These are phyloP conservation scores for Camelus dromedarius DNA, from an alignment of 2,113 vertebrate genomes.

Conservation along the genomic window DNA sequence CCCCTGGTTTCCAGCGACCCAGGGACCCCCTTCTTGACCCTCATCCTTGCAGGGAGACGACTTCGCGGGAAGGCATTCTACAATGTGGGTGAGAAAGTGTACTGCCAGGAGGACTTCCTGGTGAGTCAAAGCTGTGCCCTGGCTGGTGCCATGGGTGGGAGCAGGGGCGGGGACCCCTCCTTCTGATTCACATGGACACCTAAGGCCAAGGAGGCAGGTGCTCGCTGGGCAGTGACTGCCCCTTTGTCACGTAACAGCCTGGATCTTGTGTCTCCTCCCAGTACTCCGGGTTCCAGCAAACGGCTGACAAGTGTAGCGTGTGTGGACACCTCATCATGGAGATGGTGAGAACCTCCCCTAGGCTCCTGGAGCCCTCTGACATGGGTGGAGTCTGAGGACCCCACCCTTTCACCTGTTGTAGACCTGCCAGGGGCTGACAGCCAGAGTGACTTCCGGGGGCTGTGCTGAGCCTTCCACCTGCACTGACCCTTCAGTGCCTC, in stretches of 20 bases:
- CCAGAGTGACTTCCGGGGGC: background rate
- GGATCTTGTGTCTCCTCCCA: slow-evolving; percentile 81
- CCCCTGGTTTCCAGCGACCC: background rate
- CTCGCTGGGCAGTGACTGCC: background rate
- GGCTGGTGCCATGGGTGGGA: background rate
- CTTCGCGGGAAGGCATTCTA: slow-evolving; percentile 99
- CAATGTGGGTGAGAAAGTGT: slow-evolving; percentile 98
- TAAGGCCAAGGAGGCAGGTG: background rate
- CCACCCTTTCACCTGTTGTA: background rate
- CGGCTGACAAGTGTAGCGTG: slow-evolving; percentile 98
- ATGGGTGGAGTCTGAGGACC: background rate
- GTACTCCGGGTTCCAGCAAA: slow-evolving; percentile 99
- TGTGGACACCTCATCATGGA: slow-evolving; percentile 99
- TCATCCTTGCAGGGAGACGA: slow-evolving; percentile 90
- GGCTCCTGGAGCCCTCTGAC: background rate
- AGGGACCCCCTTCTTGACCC: background rate
- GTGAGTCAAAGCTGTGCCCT: slow-evolving; percentile 88
- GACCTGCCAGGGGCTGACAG: slow-evolving; percentile 48
- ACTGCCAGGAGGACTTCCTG: slow-evolving; percentile 99
- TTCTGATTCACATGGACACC: background rate
- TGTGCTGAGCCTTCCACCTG: slow-evolving; percentile 19
- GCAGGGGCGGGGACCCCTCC: background rate
- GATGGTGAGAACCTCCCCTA: slow-evolving; percentile 92
- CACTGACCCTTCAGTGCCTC: slow-evolving; percentile 64
- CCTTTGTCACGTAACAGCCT: slow-evolving; percentile 2